Evolutionary conservation across 2,797 vertebrate species (phyloP), one percentile per base, ranked within the genome.

Genomic region (Chlorospingus semifuscus): DNA sequence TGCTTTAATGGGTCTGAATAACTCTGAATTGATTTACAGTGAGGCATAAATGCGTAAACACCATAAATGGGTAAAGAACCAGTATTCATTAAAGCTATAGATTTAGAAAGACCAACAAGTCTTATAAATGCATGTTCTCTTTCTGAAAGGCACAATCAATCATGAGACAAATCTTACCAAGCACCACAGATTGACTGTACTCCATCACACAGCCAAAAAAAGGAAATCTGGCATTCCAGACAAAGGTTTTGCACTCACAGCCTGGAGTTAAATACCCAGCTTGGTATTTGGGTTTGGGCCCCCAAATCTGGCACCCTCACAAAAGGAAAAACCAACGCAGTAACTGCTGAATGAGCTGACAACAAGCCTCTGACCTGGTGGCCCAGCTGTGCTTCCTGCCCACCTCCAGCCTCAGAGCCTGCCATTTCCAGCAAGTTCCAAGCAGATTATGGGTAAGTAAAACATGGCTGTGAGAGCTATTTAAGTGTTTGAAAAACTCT

Each of bases 321-420:
- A 18, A 6, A 15, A 3, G 18, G 3, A 55, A 44, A 14, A 19
- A 47, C 16, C 22, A 75, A 27, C 1, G 9, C 57, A 61, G 21
- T 8, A 50, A 32, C 3, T 10, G 21, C 24, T 27, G 24, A 68
- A 29, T 0, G 3, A 79, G 44, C n/a, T 71, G n/a, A 8, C 7
- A 76, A 39, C 0, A 0, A 42, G 3, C 5, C 24, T 59, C 42
- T 7, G 11, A 15, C 12, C 23, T 9, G 8, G 8, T 1, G 4
- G 20, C 61, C 27, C 68, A 39, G 36, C 49, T 59, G 36, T 26
- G 53, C 49, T 19, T 34, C 61, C 39, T 63, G n/a, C 5, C 44
- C 30, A 37, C 5, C 24, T 29, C 21, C n/a, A 4, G 1, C 13
- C 42, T 49, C 9, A 3, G 50, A 29, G 8, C 30, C 39, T 63